A percentile compares a stretch with the other conserved stretches of the same genome.
These are phyloP conservation scores for Catharus bicknelli DNA, from an alignment of 2,113 vertebrate species.

Conservation along the genomic window DNA sequence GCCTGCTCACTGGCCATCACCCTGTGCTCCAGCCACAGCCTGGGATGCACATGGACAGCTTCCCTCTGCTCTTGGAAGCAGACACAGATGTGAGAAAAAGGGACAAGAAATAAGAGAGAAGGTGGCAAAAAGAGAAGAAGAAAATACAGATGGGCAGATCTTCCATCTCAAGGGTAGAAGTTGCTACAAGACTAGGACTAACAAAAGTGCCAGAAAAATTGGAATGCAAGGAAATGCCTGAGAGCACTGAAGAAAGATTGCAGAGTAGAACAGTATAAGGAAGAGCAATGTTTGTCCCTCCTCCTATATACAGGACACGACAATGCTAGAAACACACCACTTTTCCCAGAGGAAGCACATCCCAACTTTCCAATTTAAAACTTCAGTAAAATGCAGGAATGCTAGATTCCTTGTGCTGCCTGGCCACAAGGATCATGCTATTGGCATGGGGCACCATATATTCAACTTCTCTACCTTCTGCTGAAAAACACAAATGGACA, in stretches of 20 bases:
- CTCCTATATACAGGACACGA: not conserved
- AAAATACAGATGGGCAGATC: not conserved
- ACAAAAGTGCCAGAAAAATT: not conserved
- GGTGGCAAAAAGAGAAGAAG: not conserved
- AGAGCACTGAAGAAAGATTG: not conserved
- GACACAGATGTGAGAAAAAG: not conserved
- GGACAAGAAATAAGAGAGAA: fast-evolving
- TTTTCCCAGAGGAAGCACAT: not conserved
- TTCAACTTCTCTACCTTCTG: not conserved
- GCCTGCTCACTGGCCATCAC: fast-evolving
- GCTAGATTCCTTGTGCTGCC: not conserved
- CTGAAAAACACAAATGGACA: not conserved
- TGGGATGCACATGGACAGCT: fast-evolving
- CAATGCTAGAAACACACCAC: not conserved
- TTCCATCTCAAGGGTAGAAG: not conserved
- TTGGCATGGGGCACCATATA: not conserved
- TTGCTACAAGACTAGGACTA: not conserved
- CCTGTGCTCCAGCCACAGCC: not conserved
- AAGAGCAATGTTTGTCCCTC: not conserved
- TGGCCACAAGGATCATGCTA: not conserved
- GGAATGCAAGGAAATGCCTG: not conserved
- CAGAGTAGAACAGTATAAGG: fast-evolving
- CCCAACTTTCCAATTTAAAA: not conserved
- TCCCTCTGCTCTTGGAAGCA: not conserved
- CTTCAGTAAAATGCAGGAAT: not conserved